Percentiles rank a stretch among this genome's conserved stretches.
phyloP scores from a whole-genome alignment of 2,888 invertebrate species.

The Chydorus sphaericus region DNA sequence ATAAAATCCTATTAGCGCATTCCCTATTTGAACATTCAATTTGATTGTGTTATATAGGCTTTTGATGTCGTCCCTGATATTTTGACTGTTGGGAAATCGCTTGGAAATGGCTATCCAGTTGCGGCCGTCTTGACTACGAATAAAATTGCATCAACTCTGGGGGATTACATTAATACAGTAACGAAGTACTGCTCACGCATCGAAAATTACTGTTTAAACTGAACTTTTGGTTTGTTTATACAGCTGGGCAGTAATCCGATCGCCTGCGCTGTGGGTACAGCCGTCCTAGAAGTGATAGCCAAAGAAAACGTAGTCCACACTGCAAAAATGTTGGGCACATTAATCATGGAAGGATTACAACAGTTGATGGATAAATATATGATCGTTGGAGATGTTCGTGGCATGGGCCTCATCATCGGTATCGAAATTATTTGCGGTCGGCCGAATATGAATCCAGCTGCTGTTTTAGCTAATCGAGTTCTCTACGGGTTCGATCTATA shows the following conservation, averaged over 20 bases:
- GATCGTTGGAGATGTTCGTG: conserved; percentile 39
- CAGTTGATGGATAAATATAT: conserved; percentile 24
- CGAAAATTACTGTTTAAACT: too few species aligned
- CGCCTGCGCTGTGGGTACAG: conserved; percentile 37
- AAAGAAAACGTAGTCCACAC: conserved; percentile 32
- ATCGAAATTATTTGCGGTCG: conserved; percentile 37
- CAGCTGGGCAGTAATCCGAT: conserved; percentile 40
- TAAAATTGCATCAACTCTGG: conserved; percentile 34
- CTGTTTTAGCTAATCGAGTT: conserved; percentile 21
- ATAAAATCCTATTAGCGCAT: conserved; percentile 5
- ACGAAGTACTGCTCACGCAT: conserved; percentile 5
- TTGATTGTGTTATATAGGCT: conserved; percentile 23
- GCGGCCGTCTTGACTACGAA: conserved; percentile 41
- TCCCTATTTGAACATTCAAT: too few species aligned
- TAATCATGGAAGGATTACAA: conserved; percentile 33
- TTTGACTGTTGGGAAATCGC: conserved; percentile 27
- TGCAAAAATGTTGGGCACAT: conserved; percentile 33
- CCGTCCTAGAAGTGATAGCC: conserved; percentile 38
- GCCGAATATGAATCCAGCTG: conserved; percentile 22
- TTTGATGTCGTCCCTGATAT: conserved; percentile 40
- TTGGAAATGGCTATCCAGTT: conserved; percentile 41
- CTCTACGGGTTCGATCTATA: conserved; percentile 1
- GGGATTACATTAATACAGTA: conserved; percentile 38
- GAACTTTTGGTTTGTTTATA: too few species aligned
- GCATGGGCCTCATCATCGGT: conserved; percentile 43